Percentiles rank a stretch among this genome's conserved stretches.
These are phyloP conservation scores for Megaleporinus macrocephalus DNA, from an alignment of 2,113 vertebrate species.

Conservation along the genomic window DNA sequence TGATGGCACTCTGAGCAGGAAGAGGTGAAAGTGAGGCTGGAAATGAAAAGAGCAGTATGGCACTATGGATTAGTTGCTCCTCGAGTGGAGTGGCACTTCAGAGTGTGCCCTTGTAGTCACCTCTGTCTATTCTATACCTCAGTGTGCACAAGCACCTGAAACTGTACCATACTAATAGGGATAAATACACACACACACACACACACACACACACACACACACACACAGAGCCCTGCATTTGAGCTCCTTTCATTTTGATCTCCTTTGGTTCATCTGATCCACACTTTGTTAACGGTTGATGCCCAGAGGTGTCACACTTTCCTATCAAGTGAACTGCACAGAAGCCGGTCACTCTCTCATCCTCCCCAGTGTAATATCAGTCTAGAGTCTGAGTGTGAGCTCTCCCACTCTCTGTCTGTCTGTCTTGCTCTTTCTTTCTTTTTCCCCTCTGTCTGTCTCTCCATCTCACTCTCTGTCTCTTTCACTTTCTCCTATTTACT, in stretches of 20 bases:
- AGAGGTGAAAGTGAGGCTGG: neutral
- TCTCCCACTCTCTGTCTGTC: neutral
- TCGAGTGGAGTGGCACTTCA: neutral
- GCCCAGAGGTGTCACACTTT: conserved; percentile 46
- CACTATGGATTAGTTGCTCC: neutral
- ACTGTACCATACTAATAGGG: conserved; percentile 14
- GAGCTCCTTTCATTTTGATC: conserved; percentile 32
- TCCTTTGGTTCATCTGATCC: conserved; percentile 43
- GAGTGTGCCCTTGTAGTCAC: conserved; percentile 41
- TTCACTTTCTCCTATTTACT: neutral
- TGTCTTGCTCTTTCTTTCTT: neutral
- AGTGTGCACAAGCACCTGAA: conserved; percentile 21
- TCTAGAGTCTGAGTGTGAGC: conserved; percentile 11
- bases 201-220: too few species aligned
- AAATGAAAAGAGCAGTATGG: neutral
- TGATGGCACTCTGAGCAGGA: neutral
- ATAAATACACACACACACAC: neutral
- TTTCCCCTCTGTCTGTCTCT: neutral
- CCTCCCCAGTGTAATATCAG: conserved; percentile 35
- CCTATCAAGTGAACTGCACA: conserved; percentile 41
- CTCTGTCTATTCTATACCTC: conserved; percentile 15
- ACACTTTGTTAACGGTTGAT: conserved; percentile 39
- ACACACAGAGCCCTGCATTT: too few species aligned
- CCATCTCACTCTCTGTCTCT: neutral
- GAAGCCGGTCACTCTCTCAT: conserved; percentile 28